Evolutionary conservation across 2,797 vertebrate genomes (phyloP).

Genomic region (Eidolon dupreanum): DNA sequence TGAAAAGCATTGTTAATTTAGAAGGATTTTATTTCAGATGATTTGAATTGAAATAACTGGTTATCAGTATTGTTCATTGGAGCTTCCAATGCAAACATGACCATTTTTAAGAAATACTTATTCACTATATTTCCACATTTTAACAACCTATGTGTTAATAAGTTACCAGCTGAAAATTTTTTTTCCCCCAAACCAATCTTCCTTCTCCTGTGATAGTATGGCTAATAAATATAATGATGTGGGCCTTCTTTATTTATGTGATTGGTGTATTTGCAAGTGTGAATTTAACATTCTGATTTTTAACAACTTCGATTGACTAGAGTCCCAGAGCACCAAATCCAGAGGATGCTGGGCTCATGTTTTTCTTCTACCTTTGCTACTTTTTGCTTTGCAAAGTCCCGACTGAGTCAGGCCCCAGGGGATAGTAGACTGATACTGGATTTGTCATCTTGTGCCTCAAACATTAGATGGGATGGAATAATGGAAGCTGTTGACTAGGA

Average conservation of each 20-base stretch:
- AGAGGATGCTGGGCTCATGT: neutral
- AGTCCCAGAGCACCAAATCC: neutral
- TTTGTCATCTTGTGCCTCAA: neutral
- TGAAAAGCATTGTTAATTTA: conserved; percentile 21
- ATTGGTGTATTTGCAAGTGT: neutral
- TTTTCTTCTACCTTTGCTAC: neutral
- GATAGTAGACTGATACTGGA: neutral
- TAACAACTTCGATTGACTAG: neutral
- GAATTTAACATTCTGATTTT: conserved; percentile 41
- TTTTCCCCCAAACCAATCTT: neutral
- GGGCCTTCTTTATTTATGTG: neutral
- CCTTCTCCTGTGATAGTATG: neutral
- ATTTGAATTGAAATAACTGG: neutral
- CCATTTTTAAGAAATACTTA: neutral
- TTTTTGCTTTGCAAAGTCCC: neutral
- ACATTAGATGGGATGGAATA: neutral
- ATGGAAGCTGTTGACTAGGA: neutral
- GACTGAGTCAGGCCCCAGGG: neutral
- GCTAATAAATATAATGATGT: neutral
- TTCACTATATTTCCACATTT: neutral
- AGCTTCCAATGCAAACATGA: neutral
- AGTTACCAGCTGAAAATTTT: neutral
- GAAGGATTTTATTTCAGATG: neutral
- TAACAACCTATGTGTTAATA: neutral
- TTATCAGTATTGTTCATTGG: neutral